phyloP scores from a whole-genome alignment of 2,888 invertebrate species.

The Amphipoea lucens region DNA sequence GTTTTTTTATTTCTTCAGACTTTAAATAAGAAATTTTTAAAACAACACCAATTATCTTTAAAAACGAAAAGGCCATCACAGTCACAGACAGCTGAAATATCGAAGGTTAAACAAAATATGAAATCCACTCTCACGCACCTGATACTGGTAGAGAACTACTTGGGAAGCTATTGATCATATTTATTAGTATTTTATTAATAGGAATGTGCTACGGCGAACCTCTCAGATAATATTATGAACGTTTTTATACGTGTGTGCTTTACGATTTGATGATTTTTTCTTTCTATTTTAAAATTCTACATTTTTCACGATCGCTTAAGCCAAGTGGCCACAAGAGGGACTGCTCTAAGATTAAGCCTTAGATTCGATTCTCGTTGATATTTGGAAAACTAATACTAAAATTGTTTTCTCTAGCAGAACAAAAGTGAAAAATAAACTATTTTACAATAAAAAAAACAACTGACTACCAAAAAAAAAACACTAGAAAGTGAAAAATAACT shows the following conservation, averaged over 20 bases:
- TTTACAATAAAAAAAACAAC: no score
- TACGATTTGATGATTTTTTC: constrained; percentile 9
- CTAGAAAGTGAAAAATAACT: no score
- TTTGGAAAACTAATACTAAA: not conserved
- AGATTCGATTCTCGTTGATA: not conserved
- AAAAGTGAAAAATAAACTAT: no score
- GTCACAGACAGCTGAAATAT: constrained; percentile 9
- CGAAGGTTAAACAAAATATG: constrained; percentile 15
- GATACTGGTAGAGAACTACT: constrained; percentile 12
- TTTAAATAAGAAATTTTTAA: not conserved
- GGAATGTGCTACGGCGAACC: not conserved
- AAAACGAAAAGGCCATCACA: not conserved
- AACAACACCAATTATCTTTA: constrained; percentile 1
- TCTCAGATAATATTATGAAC: constrained; percentile 22
- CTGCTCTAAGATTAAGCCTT: not conserved
- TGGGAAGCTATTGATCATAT: constrained; percentile 16
- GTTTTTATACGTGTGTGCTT: constrained; percentile 8
- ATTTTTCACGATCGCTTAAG: not conserved
- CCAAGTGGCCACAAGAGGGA: not conserved
- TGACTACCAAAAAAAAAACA: no score
- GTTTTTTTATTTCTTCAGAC: not conserved
- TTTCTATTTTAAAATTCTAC: constrained; percentile 6
- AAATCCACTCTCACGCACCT: constrained; percentile 23
- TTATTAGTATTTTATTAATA: constrained; percentile 18
- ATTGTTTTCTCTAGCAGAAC: not conserved